A percentile compares a stretch with the other conserved stretches of the same genome.
Conservation (phyloP, 2,797 vertebrate species). For the Lacerta agilis region DNA sequence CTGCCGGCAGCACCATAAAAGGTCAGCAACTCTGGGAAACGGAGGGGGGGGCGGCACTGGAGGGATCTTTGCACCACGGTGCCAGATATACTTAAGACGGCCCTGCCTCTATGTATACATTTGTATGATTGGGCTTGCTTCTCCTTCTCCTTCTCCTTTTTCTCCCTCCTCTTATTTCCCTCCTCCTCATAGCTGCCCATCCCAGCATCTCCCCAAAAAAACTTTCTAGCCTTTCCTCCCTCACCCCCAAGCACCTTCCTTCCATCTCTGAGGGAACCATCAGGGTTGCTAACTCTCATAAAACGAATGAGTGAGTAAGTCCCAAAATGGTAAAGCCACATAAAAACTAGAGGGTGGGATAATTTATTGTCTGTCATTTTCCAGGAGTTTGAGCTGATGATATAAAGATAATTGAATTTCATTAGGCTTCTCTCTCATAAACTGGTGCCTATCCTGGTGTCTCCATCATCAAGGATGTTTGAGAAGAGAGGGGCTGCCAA, state of each 20-base stretch:
- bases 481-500: background rate
- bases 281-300: slow-evolving; percentile 22
- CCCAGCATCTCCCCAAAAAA: background rate
- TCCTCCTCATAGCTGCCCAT: background rate
- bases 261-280: slow-evolving; percentile 13
- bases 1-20: no score
- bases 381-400: slow-evolving; percentile 12
- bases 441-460: slow-evolving; percentile 9
- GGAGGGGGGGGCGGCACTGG: no score
- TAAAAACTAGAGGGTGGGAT: slow-evolving; percentile 26
- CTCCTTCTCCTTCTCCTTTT: no score
- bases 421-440: slow-evolving; percentile 33
- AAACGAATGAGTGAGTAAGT: slow-evolving; percentile 33
- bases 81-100: no score
- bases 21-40: no score
- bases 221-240: background rate
- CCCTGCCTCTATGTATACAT: no score
- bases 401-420: slow-evolving; percentile 30
- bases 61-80: no score
- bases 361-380: slow-evolving; percentile 40
- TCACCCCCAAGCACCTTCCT: background rate
- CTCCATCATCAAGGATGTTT: slow-evolving; percentile 16
- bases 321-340: slow-evolving; percentile 27
- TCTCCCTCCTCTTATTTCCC: no score
- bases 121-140: no score